Base-by-base conservation (phyloP, 2,797 vertebrate genomes). In the Gouania willdenowi region DNA sequence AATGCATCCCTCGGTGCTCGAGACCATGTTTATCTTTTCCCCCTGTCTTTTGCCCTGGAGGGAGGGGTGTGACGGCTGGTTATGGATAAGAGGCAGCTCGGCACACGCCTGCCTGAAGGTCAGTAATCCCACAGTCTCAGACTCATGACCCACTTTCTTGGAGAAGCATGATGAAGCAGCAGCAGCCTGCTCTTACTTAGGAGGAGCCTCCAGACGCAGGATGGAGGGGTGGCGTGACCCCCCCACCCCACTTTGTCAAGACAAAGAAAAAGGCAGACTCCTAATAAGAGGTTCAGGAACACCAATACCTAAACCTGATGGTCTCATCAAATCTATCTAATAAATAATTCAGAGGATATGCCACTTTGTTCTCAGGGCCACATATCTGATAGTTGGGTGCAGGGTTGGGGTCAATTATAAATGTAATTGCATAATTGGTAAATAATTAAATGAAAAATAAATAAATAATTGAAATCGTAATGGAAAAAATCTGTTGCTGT, bases 141-240 rank as follows among this genome's bases (percentile, higher is more conserved):
- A 87, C 84, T 87, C 84, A 71, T 90, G 87, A 88, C 88, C 87
- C 83, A 90, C 83, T 89, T 90, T 88, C 86, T 65, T 84, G 87
- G 85, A 87, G 77, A 65, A 83, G 75, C 47, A 26, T 54, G 67
- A 61, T 55, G 60, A 74, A 70, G 67, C 59, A 60, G 67, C 59
- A 60, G 64, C 29, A 34, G 67, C 53, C 63, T 77, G 55, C 72
- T 75, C 68, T 67, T 54, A 66, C 58, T 45, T 62, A 61, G 42
- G 60, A 81, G 66, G 63, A 75, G 58, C 66, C 74, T 81, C 75
- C 76, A 82, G 76, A 85, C 84, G 48, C 47, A 35, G 53, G 45
- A 32, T 39, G 62, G 39, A 41, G 37, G 66, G 72, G 66, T 48
- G 33, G 31, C 55, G 36, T 36, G 26, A 12, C 33, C 57, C 45